Percentiles rank a stretch among this genome's conserved stretches.
Conservation (phyloP, 2,888 invertebrate genomes). For the Apamea sordens region DNA sequence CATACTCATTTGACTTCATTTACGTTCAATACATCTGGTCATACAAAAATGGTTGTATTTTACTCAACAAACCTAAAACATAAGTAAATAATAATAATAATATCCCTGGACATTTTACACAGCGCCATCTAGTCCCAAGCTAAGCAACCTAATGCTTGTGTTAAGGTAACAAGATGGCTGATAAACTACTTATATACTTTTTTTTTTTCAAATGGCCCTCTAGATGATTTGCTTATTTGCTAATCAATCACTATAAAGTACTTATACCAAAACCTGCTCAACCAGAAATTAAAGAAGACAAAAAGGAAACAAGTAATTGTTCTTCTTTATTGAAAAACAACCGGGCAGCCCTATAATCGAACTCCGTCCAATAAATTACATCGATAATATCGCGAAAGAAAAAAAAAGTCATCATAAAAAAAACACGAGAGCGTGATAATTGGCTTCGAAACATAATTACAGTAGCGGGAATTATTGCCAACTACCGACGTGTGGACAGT, state of each 20-base stretch:
- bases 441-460: constrained; percentile 55
- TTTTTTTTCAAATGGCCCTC: too few species aligned
- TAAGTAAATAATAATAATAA: too few species aligned
- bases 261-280: not conserved
- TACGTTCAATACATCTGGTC: not conserved
- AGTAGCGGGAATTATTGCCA: constrained; percentile 49
- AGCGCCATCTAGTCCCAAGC: too few species aligned
- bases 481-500: constrained; percentile 45
- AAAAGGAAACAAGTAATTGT: not conserved
- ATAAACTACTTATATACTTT: too few species aligned
- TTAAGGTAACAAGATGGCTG: too few species aligned
- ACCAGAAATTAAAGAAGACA: not conserved
- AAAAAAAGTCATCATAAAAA: constrained; percentile 59
- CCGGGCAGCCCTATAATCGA: constrained; percentile 56
- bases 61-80: too few species aligned
- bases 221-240: not conserved
- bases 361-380: constrained; percentile 65
- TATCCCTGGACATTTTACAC: too few species aligned
- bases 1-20: not conserved
- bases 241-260: not conserved
- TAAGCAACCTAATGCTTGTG: too few species aligned
- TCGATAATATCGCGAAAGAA: constrained; percentile 65
- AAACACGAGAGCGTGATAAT: constrained; percentile 56
- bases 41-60: not conserved
- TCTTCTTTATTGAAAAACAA: not conserved